Conservation (phyloP, 2,888 invertebrate species). For the Pimpla rufipes region DNA sequence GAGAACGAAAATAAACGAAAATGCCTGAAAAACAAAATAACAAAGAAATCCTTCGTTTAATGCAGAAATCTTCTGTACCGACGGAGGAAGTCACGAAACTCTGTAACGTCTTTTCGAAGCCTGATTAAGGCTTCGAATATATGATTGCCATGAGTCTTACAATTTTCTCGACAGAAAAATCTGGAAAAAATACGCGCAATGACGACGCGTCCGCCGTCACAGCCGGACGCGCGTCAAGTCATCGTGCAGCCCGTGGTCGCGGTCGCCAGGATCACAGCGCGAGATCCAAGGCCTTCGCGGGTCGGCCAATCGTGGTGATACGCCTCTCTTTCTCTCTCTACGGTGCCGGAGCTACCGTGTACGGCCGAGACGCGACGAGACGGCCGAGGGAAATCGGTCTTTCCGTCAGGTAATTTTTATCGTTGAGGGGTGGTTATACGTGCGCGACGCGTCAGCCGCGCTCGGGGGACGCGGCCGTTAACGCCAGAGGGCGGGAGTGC, state of each 20-base stretch:
- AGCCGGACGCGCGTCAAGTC: conserved; percentile 19
- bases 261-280: conserved; percentile 12
- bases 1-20: neutral
- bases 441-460: conserved; percentile 22
- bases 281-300: conserved; percentile 37
- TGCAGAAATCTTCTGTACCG: neutral
- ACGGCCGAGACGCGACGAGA: neutral
- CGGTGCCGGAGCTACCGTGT: neutral
- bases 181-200: neutral
- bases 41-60: neutral
- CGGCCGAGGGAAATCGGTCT: conserved; percentile 46
- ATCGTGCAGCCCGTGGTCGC: conserved; percentile 23
- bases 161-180: neutral
- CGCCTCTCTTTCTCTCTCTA: neutral
- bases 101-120: too few relatives aligned
- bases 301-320: conserved; percentile 25
- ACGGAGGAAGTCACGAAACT: too few relatives aligned
- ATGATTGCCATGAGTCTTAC: neutral
- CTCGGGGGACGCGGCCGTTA: conserved; percentile 15
- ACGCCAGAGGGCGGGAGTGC: conserved; percentile 46
- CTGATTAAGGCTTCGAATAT: too few relatives aligned
- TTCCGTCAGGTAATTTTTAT: conserved; percentile 58
- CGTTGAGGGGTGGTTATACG: conserved; percentile 16
- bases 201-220: conserved; percentile 27
- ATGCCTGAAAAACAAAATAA: too few relatives aligned